A percentile compares a stretch with the other conserved stretches of the same genome.
These are phyloP conservation scores for Apodemia duryi DNA, from an alignment of 2,888 invertebrate species.

Conservation along the genomic window DNA sequence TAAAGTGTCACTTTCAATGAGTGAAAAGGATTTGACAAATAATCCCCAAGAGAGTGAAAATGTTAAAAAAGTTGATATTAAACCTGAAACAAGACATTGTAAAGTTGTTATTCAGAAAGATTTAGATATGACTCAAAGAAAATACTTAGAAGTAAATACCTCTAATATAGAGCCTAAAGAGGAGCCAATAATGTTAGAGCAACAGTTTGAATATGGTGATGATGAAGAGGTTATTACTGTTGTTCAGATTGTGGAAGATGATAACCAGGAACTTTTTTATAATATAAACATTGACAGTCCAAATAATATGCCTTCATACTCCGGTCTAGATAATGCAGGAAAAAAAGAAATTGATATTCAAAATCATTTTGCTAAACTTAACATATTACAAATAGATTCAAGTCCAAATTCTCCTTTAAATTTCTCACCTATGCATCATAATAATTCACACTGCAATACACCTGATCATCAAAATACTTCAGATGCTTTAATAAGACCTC, in stretches of 20 bases:
- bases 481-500: constrained; percentile 53
- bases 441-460: constrained; percentile 45
- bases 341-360: constrained; percentile 53
- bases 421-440: constrained; percentile 42
- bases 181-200: constrained; percentile 44
- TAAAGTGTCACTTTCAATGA: constrained; percentile 2
- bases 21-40: constrained; percentile 11
- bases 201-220: constrained; percentile 59
- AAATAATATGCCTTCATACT: constrained; percentile 35
- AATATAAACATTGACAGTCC: constrained; percentile 62
- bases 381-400: constrained; percentile 43
- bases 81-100: constrained; percentile 4
- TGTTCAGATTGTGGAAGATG: constrained; percentile 74
- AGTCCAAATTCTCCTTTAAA: constrained; percentile 39
- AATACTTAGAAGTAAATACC: background rate
- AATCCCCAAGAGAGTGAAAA: constrained; percentile 16
- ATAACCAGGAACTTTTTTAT: constrained; percentile 62
- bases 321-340: constrained; percentile 29
- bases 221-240: constrained; percentile 70
- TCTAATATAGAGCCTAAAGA: background rate
- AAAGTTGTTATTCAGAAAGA: constrained; percentile 6
- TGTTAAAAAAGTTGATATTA: constrained; percentile 9
- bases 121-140: background rate
- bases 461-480: constrained; percentile 49
- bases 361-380: constrained; percentile 61